phyloP scores from a whole-genome alignment of 2,888 invertebrate genomes.

The Noctua janthina region DNA sequence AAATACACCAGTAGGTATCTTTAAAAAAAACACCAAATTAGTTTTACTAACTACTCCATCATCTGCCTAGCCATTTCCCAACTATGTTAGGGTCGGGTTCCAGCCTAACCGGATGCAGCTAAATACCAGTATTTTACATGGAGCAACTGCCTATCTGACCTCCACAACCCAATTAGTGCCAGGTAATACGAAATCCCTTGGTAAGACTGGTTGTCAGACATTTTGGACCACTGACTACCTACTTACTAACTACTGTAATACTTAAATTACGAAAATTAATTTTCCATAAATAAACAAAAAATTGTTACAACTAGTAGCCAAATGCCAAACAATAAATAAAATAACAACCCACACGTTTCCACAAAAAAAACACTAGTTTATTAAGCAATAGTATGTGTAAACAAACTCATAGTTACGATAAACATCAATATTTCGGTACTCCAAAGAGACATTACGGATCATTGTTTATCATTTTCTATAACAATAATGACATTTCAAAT shows the following conservation, averaged over 20 bases:
- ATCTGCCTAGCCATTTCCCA: too few relatives aligned
- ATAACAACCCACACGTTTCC: conserved; percentile 37
- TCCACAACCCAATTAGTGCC: too few relatives aligned
- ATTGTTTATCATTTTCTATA: conserved; percentile 72
- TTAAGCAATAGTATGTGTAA: conserved; percentile 63
- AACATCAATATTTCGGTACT: conserved; percentile 62
- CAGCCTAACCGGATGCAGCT: too few relatives aligned
- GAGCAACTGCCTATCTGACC: too few relatives aligned
- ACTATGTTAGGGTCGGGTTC: too few relatives aligned
- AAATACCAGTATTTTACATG: too few relatives aligned
- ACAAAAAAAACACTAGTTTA: conserved; percentile 39
- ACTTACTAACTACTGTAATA: background rate
- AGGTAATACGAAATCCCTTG: too few relatives aligned
- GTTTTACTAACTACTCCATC: background rate
- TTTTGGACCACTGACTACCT: too few relatives aligned
- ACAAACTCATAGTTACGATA: conserved; percentile 59
- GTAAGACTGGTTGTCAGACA: too few relatives aligned
- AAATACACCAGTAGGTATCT: background rate
- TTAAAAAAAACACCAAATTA: background rate
- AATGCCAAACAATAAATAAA: conserved; percentile 23
- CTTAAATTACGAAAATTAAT: background rate
- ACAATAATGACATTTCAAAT: conserved; percentile 80
- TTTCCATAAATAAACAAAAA: conserved; percentile 19
- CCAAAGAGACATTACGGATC: conserved; percentile 64
- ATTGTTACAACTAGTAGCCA: background rate